Evolutionary conservation across 1,140 invertebrate species (phyloP), one percentile per base, ranked within the genome.

Genomic region (Dryas iulia): DNA sequence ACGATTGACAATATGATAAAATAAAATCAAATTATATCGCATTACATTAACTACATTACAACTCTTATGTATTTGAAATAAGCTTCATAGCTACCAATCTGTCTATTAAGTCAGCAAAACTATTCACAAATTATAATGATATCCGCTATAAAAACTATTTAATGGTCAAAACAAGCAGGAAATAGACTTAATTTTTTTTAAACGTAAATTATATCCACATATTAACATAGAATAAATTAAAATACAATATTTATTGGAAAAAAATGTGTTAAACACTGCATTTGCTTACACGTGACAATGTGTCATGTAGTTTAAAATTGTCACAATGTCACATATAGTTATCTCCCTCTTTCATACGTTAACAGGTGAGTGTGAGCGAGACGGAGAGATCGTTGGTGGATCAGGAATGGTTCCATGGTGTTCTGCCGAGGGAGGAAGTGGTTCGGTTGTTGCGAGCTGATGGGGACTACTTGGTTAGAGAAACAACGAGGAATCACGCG

Each of bases 351-450:
- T 60, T 57, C 30, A 10, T 56, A 67, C 26, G 23, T 67, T 70
- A 30, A 24, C 69, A 91, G 88, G 87, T 91, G 69, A 87, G 82
- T 71, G 87, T 85, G 58, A 86, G 82, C 35, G 87, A 90, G 70
- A 84, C 87, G 14, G 89, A 92, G 73, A 79, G 94, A 47, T 93
- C 94, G 24, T 87, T 97, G 14, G 95, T 96, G 62, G 97, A 98
- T 70, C 97, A 98, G 89, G 97, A 98, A 87, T 99, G 98, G 98
- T 99, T 99, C 91, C 98, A 99, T 86, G 98, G 98, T 4, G 98
- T 99, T 1, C 83, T 99, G 30, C 98, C 98, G 0, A 93, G 98
- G 52, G 98, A 99, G 89, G 98, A 99, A 93, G 98, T 99, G 2
- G 97, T 99, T 11, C 92, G 98, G 67, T 93, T 99, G 12, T 92